These are phyloP conservation scores for Melanotaenia pygmaea DNA, from an alignment of 2,797 vertebrate species.

Conservation along the genomic window DNA sequence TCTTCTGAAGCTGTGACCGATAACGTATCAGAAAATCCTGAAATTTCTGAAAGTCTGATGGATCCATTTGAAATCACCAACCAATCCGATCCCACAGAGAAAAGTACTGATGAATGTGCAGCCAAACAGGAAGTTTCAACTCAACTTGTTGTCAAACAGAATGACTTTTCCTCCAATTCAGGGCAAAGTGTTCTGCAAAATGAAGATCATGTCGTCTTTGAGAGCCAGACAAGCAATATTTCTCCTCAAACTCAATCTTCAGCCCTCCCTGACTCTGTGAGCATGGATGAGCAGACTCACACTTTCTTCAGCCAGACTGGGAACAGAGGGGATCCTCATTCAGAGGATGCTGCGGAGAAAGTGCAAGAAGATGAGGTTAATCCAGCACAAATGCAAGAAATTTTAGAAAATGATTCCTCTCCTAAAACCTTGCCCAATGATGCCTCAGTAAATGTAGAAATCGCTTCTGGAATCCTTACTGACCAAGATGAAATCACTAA, in stretches of 20 bases:
- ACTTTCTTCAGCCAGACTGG: background rate
- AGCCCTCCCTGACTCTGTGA: background rate
- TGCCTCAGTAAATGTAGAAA: conserved; percentile 4
- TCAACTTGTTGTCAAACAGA: background rate
- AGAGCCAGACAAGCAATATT: background rate
- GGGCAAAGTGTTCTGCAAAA: background rate
- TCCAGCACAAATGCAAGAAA: background rate
- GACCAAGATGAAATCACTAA: conserved; percentile 14
- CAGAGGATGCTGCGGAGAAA: background rate
- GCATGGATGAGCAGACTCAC: background rate
- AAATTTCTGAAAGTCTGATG: background rate
- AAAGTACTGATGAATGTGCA: background rate
- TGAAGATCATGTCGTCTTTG: background rate
- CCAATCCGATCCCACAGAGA: background rate
- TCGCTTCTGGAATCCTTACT: background rate
- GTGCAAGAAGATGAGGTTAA: background rate
- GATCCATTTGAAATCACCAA: conserved; percentile 11
- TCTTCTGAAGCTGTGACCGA: background rate
- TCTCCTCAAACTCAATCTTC: background rate
- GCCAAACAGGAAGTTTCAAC: background rate
- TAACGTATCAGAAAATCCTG: conserved; percentile 3
- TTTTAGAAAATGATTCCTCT: background rate
- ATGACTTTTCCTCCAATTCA: background rate
- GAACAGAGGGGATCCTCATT: background rate
- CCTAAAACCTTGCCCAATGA: background rate